Conservation (phyloP, 2,888 invertebrate species). For the Iphiclides podalirius region DNA sequence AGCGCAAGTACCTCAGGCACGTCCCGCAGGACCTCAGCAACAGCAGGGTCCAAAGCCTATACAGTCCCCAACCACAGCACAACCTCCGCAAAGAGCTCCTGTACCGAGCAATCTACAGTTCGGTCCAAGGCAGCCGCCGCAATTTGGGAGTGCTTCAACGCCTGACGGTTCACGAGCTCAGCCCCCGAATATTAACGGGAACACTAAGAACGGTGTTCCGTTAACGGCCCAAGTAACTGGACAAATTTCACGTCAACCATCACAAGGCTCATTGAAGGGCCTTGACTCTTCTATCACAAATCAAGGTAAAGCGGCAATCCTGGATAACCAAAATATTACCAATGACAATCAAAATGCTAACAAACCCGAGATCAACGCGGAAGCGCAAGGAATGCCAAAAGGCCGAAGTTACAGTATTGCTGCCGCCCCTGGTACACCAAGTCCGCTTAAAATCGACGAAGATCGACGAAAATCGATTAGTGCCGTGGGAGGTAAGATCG, state of each 20-base stretch:
- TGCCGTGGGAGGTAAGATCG: slow-evolving; percentile 64
- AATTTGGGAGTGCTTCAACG: slow-evolving; percentile 50
- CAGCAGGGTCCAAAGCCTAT: slow-evolving; percentile 56
- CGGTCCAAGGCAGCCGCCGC: slow-evolving; percentile 69
- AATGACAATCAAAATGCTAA: slow-evolving; percentile 54
- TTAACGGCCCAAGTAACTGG: slow-evolving; percentile 38
- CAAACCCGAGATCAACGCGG: slow-evolving; percentile 61
- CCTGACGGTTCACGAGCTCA: slow-evolving; percentile 57
- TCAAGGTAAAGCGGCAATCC: slow-evolving; percentile 67
- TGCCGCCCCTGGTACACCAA: slow-evolving; percentile 70
- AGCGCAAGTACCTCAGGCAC: slow-evolving; percentile 47
- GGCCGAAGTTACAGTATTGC: slow-evolving; percentile 77
- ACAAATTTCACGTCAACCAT: slow-evolving; percentile 63
- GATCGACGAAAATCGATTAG: slow-evolving; percentile 75
- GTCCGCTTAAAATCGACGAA: slow-evolving; percentile 67
- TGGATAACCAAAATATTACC: slow-evolving; percentile 61
- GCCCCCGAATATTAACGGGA: slow-evolving; percentile 50
- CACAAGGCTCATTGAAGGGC: slow-evolving; percentile 62
- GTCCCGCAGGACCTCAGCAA: slow-evolving; percentile 62
- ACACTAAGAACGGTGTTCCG: slow-evolving; percentile 46
- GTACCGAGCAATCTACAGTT: slow-evolving; percentile 72
- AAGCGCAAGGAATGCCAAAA: slow-evolving; percentile 67
- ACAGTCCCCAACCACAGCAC: slow-evolving; percentile 50
- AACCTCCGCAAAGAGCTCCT: slow-evolving; percentile 61
- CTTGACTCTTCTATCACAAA: slow-evolving; percentile 51